Conservation (phyloP, 2,113 vertebrate genomes). For the Dissostichus mawsoni region DNA sequence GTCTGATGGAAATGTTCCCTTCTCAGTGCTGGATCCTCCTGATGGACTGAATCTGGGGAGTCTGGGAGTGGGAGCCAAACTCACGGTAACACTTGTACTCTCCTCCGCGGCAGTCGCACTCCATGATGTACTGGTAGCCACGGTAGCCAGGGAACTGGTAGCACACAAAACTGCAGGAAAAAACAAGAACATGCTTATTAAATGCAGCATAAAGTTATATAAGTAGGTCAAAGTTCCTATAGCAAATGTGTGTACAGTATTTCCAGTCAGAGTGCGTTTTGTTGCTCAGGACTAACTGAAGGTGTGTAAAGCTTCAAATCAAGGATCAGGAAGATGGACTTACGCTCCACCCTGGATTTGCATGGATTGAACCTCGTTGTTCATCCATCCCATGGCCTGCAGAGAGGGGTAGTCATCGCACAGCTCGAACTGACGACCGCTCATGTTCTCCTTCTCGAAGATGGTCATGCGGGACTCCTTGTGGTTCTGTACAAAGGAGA, state of each 20-base stretch:
- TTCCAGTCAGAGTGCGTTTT: constrained; percentile 1
- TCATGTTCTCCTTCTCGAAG: constrained; percentile 95
- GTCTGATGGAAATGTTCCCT: constrained; percentile 30
- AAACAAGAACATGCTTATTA: background rate
- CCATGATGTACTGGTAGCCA: constrained; percentile 97
- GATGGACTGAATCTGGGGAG: constrained; percentile 96
- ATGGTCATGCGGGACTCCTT: constrained; percentile 95
- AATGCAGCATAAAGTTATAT: background rate
- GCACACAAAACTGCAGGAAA: constrained; percentile 90
- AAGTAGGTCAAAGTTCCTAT: background rate
- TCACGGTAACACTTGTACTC: constrained; percentile 97
- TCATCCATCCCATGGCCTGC: constrained; percentile 97
- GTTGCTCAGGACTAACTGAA: background rate
- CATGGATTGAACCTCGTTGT: constrained; percentile 97
- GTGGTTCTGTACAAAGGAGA: constrained; percentile 85
- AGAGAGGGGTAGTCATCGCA: constrained; percentile 94
- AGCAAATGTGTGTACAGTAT: background rate
- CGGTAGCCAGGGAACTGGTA: constrained; percentile 98
- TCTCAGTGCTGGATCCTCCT: constrained; percentile 95
- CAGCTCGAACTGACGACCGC: constrained; percentile 92
- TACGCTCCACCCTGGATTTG: constrained; percentile 92
- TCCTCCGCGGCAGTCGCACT: constrained; percentile 91
- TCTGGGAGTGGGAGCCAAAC: constrained; percentile 95
- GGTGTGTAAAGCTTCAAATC: background rate
- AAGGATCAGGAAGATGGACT: constrained; percentile 73